Evolutionary conservation across 92 coral and sea anemone species (phyloP).

Genomic region (Epizoanthus scotinus): DNA sequence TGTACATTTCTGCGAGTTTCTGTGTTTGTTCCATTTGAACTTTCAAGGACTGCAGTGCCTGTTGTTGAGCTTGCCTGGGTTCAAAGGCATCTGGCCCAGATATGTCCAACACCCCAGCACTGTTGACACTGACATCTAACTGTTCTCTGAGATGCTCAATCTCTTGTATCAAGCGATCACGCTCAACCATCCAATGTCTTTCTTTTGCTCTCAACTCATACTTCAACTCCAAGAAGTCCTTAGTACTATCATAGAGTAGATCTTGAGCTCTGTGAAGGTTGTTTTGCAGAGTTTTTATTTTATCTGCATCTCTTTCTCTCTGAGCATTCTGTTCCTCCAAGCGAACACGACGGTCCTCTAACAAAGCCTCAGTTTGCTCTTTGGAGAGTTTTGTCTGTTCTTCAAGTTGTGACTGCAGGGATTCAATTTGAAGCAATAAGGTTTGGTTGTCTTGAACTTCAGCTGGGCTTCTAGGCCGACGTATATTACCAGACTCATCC

Average conservation of each 20-base stretch:
- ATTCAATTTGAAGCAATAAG: constrained; percentile 87
- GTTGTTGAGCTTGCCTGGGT: constrained; percentile 88
- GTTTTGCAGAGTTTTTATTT: constrained; percentile 86
- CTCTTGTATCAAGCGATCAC: constrained; percentile 83
- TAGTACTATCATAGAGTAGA: constrained; percentile 92
- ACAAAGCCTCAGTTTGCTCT: constrained; percentile 85
- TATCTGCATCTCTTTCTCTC: constrained; percentile 92
- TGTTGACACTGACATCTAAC: constrained; percentile 73
- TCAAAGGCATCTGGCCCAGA: constrained; percentile 83
- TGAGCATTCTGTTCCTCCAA: constrained; percentile 96
- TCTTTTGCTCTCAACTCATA: constrained; percentile 95
- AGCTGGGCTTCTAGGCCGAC: constrained; percentile 47
- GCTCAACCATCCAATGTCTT: constrained; percentile 98
- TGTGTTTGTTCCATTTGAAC: constrained; percentile 93
- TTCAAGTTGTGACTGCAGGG: constrained; percentile 93
- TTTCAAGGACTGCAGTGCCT: constrained; percentile 89
- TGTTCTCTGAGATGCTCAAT: constrained; percentile 87
- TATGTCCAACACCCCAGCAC: constrained; percentile 82
- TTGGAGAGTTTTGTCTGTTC: constrained; percentile 94
- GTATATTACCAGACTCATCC: constrained; percentile 65
- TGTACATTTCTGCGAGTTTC: constrained; percentile 96
- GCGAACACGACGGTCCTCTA: constrained; percentile 91
- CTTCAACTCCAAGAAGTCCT: constrained; percentile 92
- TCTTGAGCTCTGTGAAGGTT: constrained; percentile 93
- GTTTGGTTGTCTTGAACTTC: constrained; percentile 78